Conservation (phyloP, 2,113 vertebrate species). For the Istiophorus platypterus region DNA sequence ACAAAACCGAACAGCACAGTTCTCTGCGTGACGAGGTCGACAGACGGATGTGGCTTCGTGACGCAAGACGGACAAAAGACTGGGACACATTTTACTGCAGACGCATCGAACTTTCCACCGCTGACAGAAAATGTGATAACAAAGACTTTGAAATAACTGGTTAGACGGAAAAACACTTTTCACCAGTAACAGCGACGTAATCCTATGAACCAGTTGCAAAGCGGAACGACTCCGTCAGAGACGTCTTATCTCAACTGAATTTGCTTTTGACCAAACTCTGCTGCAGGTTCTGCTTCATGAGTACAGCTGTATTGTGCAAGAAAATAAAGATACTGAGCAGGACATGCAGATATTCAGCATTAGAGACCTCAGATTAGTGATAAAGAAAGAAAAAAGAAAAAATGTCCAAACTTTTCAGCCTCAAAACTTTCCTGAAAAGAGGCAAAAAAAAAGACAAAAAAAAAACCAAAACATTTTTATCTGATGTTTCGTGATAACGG, state of each 20-base stretch:
- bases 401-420: background rate
- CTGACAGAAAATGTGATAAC: background rate
- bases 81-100: background rate
- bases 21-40: background rate
- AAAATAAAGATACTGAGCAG: background rate
- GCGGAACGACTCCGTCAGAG: no score
- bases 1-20: constrained; percentile 31
- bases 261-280: background rate
- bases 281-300: background rate
- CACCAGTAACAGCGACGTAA: no score
- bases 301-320: background rate
- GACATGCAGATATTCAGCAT: background rate
- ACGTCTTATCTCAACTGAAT: background rate
- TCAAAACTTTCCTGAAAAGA: background rate
- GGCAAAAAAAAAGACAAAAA: background rate
- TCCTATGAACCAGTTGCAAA: no score
- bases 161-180: no score
- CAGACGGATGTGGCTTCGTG: background rate
- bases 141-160: background rate
- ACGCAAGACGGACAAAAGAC: background rate
- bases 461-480: background rate
- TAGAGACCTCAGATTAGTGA: background rate
- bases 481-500: background rate
- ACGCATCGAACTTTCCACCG: no score
- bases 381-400: background rate